A percentile compares a stretch with the other conserved stretches of the same genome.
These are phyloP conservation scores for Tridacna gigas DNA, from an alignment of 2,888 invertebrate genomes.

Conservation along the genomic window DNA sequence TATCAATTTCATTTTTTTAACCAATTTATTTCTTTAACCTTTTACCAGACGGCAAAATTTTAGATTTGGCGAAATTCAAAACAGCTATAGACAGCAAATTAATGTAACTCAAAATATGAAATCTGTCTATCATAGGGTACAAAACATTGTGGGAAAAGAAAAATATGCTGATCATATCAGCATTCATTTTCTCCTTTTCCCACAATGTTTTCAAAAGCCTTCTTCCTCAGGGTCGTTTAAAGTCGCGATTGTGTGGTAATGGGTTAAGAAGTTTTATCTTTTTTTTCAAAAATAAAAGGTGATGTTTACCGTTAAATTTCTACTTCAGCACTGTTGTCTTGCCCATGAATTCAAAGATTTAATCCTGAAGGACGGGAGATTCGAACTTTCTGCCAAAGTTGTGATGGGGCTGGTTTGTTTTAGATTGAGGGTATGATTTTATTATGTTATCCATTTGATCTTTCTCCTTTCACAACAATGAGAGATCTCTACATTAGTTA, in stretches of 20 bases:
- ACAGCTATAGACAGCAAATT: no score
- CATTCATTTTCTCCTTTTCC: background rate
- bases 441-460: background rate
- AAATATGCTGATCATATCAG: background rate
- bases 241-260: background rate
- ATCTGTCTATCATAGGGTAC: background rate
- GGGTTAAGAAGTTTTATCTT: background rate
- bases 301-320: no score
- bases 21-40: no score
- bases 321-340: conserved; percentile 86
- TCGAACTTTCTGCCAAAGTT: conserved; percentile 93
- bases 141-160: conserved; percentile 6
- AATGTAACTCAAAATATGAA: background rate
- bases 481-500: no score
- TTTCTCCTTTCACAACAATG: no score
- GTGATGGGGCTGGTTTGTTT: conserved; percentile 96
- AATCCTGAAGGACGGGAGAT: conserved; percentile 90
- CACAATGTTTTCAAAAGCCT: background rate
- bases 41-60: no score
- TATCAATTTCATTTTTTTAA: no score
- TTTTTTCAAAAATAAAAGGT: background rate
- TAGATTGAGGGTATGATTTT: conserved; percentile 89
- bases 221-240: background rate
- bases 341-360: conserved; percentile 92
- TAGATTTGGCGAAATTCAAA: no score